Conservation (phyloP, 2,113 vertebrate genomes). For the Microcebus ravelobensis region DNA sequence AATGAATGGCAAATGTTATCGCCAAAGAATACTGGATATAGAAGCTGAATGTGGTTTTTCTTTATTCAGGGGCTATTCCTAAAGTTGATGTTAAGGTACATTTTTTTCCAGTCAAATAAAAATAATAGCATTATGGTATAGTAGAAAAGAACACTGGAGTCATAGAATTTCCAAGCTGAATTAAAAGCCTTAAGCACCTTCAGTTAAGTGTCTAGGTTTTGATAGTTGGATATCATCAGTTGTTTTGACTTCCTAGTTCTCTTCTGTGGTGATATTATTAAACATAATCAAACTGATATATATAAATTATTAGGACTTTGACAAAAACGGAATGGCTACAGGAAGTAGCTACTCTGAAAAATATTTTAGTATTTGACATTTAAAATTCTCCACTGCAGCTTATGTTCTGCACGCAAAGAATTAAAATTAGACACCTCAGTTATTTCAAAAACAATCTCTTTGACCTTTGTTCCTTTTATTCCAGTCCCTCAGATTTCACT, state of each 20-base stretch:
- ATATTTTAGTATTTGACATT: neutral
- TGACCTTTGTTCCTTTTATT: constrained; percentile 49
- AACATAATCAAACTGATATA: neutral
- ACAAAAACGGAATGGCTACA: constrained; percentile 15
- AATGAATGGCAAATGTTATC: constrained; percentile 53
- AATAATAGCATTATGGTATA: constrained; percentile 19
- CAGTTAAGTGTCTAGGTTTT: neutral
- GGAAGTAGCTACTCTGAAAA: constrained; percentile 49
- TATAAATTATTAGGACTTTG: neutral
- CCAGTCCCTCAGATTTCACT: constrained; percentile 56
- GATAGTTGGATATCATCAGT: neutral
- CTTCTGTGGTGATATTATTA: neutral
- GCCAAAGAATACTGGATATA: constrained; percentile 13
- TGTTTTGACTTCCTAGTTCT: neutral
- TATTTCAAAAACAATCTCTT: constrained; percentile 72
- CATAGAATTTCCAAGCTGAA: neutral
- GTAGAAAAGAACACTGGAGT: neutral
- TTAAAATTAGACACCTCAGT: constrained; percentile 60
- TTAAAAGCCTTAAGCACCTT: neutral
- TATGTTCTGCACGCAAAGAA: constrained; percentile 33
- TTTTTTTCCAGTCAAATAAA: constrained; percentile 30
- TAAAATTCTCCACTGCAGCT: constrained; percentile 17
- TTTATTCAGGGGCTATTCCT: neutral
- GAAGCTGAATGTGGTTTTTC: neutral
- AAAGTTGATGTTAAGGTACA: neutral